Evolutionary conservation across 2,113 vertebrate species (phyloP), one percentile per base, ranked within the genome.

Genomic region (Phrynocephalus versicolor): DNA sequence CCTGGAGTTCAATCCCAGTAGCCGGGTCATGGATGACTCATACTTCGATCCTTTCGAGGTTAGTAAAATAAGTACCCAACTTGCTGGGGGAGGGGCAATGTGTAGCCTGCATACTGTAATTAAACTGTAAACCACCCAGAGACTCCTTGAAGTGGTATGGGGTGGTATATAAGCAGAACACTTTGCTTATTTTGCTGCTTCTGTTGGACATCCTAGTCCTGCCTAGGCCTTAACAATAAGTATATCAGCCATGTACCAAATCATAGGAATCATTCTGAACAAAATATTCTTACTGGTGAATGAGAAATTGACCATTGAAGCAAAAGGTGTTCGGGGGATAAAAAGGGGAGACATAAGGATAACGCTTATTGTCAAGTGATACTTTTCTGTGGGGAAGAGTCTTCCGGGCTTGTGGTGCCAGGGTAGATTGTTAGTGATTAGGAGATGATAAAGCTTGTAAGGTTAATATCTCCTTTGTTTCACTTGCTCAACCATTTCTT

Each of bases 401-500:
- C 39, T 2, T 35, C 21, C 45, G 1, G n/a, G 4, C 87, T 84
- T 83, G 74, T 51, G 13, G n/a, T 39, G 45, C 76, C 39, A 87
- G 83, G 16, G 2, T 58, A 77, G 41, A 23, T 14, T 73, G 33
- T 27, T 57, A 70, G 37, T 30, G 78, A 8, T 65, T 5, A 72
- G 58, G 79, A 79, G 87, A 64, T 64, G 65, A 78, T 79, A 75
- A 88, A 78, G 58, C 41, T 83, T 78, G 16, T 25, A 73, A 81
- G 73, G 79, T 89, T 86, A 45, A 73, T 62, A 8, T 37, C 2
- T 77, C 77, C 79, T 67, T 93, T 86, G 65, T 89, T 70, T 80
- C 51, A 70, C 81, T 87, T 90, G 84, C 76, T 89, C 87, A 81
- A 94, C 92, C 76, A 62, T 57, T 90, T 62, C 76, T 64, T 71